A percentile compares a stretch with the other conserved stretches of the same genome.
These are phyloP conservation scores for Siniperca undulata DNA, from an alignment of 2,797 vertebrate genomes.

Conservation along the genomic window DNA sequence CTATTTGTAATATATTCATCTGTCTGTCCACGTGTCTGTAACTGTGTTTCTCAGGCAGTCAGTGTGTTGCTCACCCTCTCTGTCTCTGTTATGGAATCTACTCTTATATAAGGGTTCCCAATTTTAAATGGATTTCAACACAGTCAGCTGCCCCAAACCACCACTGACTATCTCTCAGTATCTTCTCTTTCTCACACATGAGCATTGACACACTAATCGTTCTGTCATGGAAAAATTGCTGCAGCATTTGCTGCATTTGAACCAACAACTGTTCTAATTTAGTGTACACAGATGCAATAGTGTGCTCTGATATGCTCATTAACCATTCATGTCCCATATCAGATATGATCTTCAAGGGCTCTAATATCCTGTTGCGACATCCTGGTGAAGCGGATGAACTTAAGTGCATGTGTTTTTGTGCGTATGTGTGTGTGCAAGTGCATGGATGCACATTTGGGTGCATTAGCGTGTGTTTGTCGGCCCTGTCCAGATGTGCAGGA, in stretches of 20 bases:
- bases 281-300: slow-evolving; percentile 30
- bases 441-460: slow-evolving; percentile 49
- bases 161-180: background rate
- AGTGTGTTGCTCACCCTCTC: slow-evolving; percentile 4
- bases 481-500: slow-evolving; percentile 80
- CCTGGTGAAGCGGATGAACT: slow-evolving; percentile 35
- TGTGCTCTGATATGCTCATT: slow-evolving; percentile 45
- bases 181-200: slow-evolving; percentile 11
- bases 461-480: slow-evolving; percentile 60
- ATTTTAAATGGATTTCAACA: slow-evolving; percentile 49
- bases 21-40: background rate
- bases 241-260: slow-evolving; percentile 29
- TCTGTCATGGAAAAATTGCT: slow-evolving; percentile 21
- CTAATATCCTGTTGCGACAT: slow-evolving; percentile 76
- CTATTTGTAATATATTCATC: slow-evolving; percentile 17
- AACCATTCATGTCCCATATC: slow-evolving; percentile 48
- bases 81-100: slow-evolving; percentile 6
- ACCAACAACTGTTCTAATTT: slow-evolving; percentile 31
- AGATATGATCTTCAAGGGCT: slow-evolving; percentile 57
- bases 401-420: slow-evolving; percentile 2
- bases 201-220: slow-evolving; percentile 17
- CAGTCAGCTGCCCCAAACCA: slow-evolving; percentile 28
- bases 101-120: slow-evolving; percentile 33
- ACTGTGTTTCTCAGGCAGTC: slow-evolving; percentile 20
- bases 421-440: background rate